Conservation (phyloP, 2,797 vertebrate species). For the Enteromius trimaculatus region DNA sequence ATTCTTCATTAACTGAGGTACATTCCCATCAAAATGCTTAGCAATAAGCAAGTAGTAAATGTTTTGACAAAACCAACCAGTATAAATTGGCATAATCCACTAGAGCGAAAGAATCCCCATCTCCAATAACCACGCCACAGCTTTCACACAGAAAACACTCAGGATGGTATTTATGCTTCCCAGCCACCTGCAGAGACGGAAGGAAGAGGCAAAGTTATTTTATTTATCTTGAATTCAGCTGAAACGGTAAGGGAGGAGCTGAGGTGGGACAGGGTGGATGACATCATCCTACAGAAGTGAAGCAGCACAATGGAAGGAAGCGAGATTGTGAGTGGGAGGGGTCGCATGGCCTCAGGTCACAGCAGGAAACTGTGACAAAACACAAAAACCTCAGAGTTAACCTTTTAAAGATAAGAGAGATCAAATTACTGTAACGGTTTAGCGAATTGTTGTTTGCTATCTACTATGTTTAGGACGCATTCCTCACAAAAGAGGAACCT, state of each 20-base stretch:
- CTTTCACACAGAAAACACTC: conserved; percentile 93
- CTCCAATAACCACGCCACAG: conserved; percentile 88
- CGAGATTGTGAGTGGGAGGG: conserved; percentile 32
- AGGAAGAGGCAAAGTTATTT: conserved; percentile 5
- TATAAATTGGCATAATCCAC: conserved; percentile 92
- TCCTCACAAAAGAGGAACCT: neutral
- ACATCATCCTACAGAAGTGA: conserved; percentile 48
- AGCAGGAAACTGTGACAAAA: conserved; percentile 6
- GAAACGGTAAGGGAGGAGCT: conserved; percentile 22
- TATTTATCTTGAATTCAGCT: conserved; percentile 17
- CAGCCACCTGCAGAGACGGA: conserved; percentile 82
- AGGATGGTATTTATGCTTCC: conserved; percentile 94
- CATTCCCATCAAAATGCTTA: neutral
- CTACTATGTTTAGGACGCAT: neutral
- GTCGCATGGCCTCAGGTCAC: conserved; percentile 14
- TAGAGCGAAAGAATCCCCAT: conserved; percentile 91
- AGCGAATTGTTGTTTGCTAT: conserved; percentile 4
- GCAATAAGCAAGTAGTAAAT: neutral
- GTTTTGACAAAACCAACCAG: conserved; percentile 74
- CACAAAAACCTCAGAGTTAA: neutral
- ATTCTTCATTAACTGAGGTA: neutral
- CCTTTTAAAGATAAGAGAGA: neutral
- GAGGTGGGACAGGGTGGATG: conserved; percentile 30
- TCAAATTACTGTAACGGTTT: neutral
- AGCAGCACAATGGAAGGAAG: conserved; percentile 48